Evolutionary conservation across 64 coral and sea anemone genomes (phyloP).

Genomic region (Montipora foliosa): DNA sequence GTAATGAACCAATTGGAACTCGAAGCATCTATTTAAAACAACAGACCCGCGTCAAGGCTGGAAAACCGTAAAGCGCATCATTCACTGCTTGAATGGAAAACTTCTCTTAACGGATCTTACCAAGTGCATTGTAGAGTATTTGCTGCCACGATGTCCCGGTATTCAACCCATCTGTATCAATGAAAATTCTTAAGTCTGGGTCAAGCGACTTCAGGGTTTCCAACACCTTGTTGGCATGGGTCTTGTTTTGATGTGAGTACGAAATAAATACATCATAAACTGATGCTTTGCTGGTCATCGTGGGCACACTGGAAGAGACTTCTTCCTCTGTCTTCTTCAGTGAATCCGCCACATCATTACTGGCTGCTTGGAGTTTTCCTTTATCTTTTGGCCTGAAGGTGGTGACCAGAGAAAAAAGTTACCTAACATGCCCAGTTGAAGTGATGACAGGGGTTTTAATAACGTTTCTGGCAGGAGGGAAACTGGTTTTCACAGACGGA

Average conservation of each 20-base stretch:
- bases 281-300: not conserved
- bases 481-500: no score
- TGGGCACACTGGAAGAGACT: not conserved
- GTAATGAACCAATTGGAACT: no score
- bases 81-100: no score
- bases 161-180: constrained; percentile 83
- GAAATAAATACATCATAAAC: constrained; percentile 96
- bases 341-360: constrained; percentile 29
- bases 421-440: no score
- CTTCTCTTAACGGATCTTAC: no score
- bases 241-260: constrained; percentile 84
- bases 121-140: constrained; percentile 76
- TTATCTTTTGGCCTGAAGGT: constrained; percentile 40
- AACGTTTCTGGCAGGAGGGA: no score
- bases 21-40: no score
- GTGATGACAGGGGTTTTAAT: no score
- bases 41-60: no score
- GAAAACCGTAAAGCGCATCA: no score
- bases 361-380: constrained; percentile 46
- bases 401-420: no score
- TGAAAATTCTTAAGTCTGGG: constrained; percentile 80
- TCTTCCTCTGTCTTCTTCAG: constrained; percentile 1
- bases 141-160: constrained; percentile 91
- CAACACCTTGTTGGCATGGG: constrained; percentile 60
- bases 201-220: constrained; percentile 58